Evolutionary conservation across 2,113 vertebrate species (phyloP), one percentile per base, ranked within the genome.

Genomic region (Ceuthmochares aereus): DNA sequence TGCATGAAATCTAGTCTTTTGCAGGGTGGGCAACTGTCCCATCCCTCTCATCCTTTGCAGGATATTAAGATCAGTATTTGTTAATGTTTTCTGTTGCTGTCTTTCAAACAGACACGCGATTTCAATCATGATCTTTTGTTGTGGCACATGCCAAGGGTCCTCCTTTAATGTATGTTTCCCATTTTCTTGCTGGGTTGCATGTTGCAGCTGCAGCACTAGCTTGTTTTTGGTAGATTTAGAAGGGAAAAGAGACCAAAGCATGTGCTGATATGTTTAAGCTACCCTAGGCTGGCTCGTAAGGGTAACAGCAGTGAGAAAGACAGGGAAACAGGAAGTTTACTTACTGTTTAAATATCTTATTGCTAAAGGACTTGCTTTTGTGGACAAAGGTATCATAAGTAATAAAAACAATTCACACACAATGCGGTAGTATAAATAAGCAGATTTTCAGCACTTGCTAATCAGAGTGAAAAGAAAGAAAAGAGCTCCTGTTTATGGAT

Each of bases 41-140:
- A 0, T 47, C 8, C 7, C 8, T 16, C 13, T 6, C 7, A 16
- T 17, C 23, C 49, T 45, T 0, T 29, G 63, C 59, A 52, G 36
- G 11, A 32, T 52, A 52, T 73, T 60, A 60, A 76, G 37, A 40
- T 70, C 21, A 29, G 6, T 43, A 26, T 27, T 47, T 54, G 21
- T n/a, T 72, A 8, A 1, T 26, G 12, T n/a, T 76, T 60, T 76
- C 54, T 58, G 6, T 64, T 86, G 21, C 36, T 49, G 1, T 54
- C 40, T 70, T 75, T 77, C 86, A 25, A 83, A 83, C 17, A 58
- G 37, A 6, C 17, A 30, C 13, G 27, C 18, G 14, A 45, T 59
- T 88, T 72, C 49, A 69, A 32, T 36, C 54, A 4, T 51, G 26
- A 26, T 6, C 37, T 79, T 72, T 64, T 36, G 14, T 79, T 25